Base-by-base conservation (phyloP, 1,140 invertebrate genomes). In the Drosophila micromelanica region DNA sequence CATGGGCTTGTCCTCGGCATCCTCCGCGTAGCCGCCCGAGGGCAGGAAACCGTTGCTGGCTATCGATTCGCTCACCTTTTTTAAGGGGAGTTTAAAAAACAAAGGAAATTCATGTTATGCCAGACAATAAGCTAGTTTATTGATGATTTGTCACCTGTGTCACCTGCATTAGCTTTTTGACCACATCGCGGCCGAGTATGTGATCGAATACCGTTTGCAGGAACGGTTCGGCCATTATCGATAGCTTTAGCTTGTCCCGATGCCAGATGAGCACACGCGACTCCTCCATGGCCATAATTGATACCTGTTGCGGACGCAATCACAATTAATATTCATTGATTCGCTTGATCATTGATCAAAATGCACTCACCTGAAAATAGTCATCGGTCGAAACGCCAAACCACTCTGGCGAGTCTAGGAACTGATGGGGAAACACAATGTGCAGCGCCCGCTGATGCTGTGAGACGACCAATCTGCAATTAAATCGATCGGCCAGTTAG, bases 361-460 rank as follows among this genome's bases (percentile, higher is more conserved):
- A 5, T 27, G 27, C 4, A 6, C 38, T 92, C 93, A 97, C 97
- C 94, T 98, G 96, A 92, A 97, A 98, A 91, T 94, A 96, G 91
- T 98, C 97, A 91, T 97, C 96, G 43, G 96, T 97, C 15, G 96
- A 96, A 20, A 97, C 96, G 69, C 96, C 96, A 93, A 97, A 97
- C 96, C 96, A 98, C 93, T 98, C 97, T 7, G 97, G 97, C 48
- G 97, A 97, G 93, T 98, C 97, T 73, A 98, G 94, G 93, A 98
- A 98, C 93, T 98, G 97, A 93, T 97, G 96, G 45, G 95, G 95
- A 91, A 97, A 96, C 73, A 98, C 96, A 91, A 97, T 96, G 93
- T 98, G 97, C 37, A 98, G 93, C 62, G 96, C 96, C 80, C 96
- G 93, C 76, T 96, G 96, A 92, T 96, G 96, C 93, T 97, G 96